phyloP scores from a whole-genome alignment of 1,140 invertebrate genomes.

The Laodelphax striatellus region DNA sequence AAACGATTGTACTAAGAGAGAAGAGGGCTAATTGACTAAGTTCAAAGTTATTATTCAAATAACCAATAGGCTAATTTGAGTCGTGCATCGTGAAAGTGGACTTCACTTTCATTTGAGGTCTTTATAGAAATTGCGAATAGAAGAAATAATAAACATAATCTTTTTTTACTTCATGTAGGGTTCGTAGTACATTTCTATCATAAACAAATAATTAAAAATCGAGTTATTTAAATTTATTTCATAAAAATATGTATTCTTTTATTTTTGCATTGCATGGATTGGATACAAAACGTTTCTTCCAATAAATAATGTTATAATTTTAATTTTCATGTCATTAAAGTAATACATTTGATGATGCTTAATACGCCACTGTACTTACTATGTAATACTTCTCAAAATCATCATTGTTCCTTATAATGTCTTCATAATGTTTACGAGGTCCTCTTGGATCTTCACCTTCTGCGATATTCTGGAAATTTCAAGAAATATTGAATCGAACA shows the following conservation, averaged over 20 bases:
- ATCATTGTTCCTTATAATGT: constrained; percentile 74
- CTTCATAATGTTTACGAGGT: constrained; percentile 25
- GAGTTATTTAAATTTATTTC: too few species aligned
- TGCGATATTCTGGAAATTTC: not conserved
- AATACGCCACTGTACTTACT: constrained; percentile 32
- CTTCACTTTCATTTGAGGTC: too few species aligned
- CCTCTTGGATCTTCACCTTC: constrained; percentile 9
- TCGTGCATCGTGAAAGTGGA: not conserved
- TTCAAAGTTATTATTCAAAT: not conserved
- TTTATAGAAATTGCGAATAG: too few species aligned
- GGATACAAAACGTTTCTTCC: constrained; percentile 1
- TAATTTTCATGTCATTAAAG: too few species aligned
- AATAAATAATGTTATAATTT: not conserved
- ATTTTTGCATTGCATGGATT: too few species aligned
- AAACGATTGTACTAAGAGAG: not conserved
- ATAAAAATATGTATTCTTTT: too few species aligned
- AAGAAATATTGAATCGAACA: not conserved
- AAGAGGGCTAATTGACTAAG: not conserved
- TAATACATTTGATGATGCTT: not conserved
- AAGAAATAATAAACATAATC: too few species aligned
- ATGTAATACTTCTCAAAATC: constrained; percentile 80
- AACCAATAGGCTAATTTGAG: not conserved
- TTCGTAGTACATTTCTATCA: too few species aligned
- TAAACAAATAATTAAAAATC: too few species aligned
- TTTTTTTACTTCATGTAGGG: too few species aligned